Conservation (phyloP, 2,113 vertebrate genomes). For the Gopherus evgoodei region DNA sequence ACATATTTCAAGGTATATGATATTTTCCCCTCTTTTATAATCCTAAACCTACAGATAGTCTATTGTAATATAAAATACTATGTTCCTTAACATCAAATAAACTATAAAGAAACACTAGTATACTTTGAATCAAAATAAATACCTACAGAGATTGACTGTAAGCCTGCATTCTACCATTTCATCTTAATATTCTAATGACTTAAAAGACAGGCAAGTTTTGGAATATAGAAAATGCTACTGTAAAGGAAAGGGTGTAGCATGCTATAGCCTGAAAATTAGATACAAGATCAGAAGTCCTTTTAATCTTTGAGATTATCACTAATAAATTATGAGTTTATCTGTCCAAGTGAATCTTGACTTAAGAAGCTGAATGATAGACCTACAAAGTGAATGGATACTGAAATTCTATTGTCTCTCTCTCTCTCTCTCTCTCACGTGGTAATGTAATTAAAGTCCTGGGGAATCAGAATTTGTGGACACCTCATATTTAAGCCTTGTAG, state of each 20-base stretch:
- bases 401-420: neutral
- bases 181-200: fast-evolving
- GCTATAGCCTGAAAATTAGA: neutral
- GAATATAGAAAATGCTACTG: neutral
- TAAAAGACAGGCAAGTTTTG: neutral
- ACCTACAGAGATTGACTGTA: fast-evolving
- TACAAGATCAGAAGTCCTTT: neutral
- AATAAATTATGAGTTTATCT: neutral
- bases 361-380: neutral
- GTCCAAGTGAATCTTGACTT: neutral
- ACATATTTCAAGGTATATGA: neutral
- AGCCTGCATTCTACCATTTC: neutral
- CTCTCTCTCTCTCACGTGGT: neutral
- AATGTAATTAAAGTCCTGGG: neutral
- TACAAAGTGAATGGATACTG: neutral
- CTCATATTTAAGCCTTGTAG: neutral
- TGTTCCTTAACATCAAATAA: neutral
- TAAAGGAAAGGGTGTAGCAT: neutral
- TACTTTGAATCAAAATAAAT: neutral
- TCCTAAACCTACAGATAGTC: neutral
- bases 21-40: neutral
- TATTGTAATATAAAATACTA: neutral
- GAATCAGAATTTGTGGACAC: neutral
- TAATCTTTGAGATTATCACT: neutral
- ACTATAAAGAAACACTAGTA: neutral